A percentile compares a stretch with the other conserved stretches of the same genome.
phyloP scores from a whole-genome alignment of 2,797 vertebrate genomes.

The Dendrocincla tyrannina region DNA sequence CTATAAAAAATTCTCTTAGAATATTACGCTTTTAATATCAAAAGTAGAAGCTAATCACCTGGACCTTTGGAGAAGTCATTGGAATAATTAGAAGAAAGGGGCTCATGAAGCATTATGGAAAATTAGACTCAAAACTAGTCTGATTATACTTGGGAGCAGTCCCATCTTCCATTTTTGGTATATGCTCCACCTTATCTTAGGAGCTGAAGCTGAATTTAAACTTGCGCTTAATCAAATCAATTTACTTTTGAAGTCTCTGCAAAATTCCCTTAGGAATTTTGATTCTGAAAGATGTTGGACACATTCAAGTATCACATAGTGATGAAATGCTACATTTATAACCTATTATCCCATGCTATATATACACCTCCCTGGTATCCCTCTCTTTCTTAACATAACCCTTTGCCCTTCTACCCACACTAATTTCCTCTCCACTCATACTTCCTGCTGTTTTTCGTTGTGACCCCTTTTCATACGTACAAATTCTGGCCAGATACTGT shows the following conservation, averaged over 20 bases:
- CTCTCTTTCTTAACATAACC: background rate
- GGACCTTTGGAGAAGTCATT: background rate
- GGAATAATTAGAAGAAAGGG: background rate
- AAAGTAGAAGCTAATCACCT: background rate
- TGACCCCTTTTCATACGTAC: constrained; percentile 45
- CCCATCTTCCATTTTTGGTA: background rate
- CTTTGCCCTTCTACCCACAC: background rate
- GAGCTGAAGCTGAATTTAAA: background rate
- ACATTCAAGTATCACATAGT: background rate
- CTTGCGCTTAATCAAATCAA: background rate
- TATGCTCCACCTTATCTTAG: background rate
- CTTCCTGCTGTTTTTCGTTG: background rate
- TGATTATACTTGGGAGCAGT: background rate
- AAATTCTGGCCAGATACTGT: constrained; percentile 68
- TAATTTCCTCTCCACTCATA: background rate
- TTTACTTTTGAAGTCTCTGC: background rate
- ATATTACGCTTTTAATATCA: background rate
- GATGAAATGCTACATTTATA: background rate
- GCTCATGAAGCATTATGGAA: background rate
- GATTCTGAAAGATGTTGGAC: background rate
- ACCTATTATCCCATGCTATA: background rate
- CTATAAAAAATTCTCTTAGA: background rate
- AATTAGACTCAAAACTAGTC: background rate
- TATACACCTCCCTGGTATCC: background rate
- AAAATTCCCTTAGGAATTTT: background rate